Evolutionary conservation across 1,140 invertebrate species (phyloP), one percentile per base, ranked within the genome.

Genomic region (Potamilus streckersoni): DNA sequence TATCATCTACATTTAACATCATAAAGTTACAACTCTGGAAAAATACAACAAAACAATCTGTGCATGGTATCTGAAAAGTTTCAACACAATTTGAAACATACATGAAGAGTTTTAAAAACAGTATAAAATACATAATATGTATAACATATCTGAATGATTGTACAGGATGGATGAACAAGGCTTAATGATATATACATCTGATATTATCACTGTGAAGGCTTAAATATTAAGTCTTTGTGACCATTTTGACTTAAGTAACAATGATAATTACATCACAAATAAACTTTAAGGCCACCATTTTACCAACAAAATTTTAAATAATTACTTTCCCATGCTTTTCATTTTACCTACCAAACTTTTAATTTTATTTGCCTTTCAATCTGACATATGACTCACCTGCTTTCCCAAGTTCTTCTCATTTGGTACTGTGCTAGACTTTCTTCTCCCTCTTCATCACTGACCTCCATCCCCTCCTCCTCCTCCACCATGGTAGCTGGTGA

Each of bases 351-450:
- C 84, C 74, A 31, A 71, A 68, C 6, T 49, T 49, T 49, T 49
- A 6, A 11, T 49, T 49, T 49, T 49, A 6, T 0, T 49, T 49
- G 38, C 38, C 38, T 49, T 49, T 49, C 38, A 11, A 49, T 49
- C 38, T 49, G 38, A 49, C 38, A 49, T 49, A 49, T 49, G 38
- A 15, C 15, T 20, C n/a, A 87, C 84, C 83, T 85, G 67, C 76
- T 81, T 79, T 86, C 85, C 86, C 86, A 87, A 16, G 79, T 86
- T 61, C 85, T 72, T 56, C 82, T 84, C 80, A 87, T 79, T 61
- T 79, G 79, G 71, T 79, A 83, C 17, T 70, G 71, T 27, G 77
- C 65, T 23, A 84, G 38, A 20, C 76, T 57, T n/a, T 78, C 79
- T 5, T 79, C 79, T 19, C 65, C 73, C 31, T 76, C 58, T 15